Base-by-base conservation (phyloP, 2,888 invertebrate species). In the Tubulanus polymorphus region DNA sequence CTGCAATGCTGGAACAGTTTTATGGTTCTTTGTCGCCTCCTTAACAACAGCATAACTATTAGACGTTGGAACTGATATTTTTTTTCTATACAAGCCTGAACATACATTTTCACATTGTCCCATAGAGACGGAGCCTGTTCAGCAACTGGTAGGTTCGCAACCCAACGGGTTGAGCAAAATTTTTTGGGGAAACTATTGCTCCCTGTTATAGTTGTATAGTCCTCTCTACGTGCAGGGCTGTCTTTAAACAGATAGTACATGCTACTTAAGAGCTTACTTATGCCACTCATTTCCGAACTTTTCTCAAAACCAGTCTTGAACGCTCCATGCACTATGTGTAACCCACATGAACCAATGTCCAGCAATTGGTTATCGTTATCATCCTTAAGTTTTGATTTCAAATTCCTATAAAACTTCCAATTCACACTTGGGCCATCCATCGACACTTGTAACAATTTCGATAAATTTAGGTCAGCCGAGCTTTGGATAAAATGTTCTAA, bases 81-180 rank as follows among this genome's bases (percentile, higher is more conserved):
- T 41, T 15, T 41, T 37, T 1, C 27, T 27, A 2, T 20, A 18
- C 23, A 30, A 10, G 26, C 12, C 2, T 8, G n/a, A 8, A 50
- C 50, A 30, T 30, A 50, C 2, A 5, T 27, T 2, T 37, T 51
- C 1, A 54, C 8, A 20, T 49, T 29, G 23, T 29, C 32, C 30
- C 10, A 55, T 1, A 55, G 15, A 12, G 2, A 32, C 3, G 48
- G 27, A 37, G 26, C 15, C 18, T 53, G 28, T 12, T 54, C 29
- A 25, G 29, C 56, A 5, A 56, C 56, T 23, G 8, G 32, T 5
- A 47, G 23, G 27, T 54, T 56, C 35, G 52, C 56, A 2, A 52
- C 26, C 56, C 56, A 56, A 2, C 56, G 15, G 20, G 41, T 30
- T 28, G 41, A 25, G 47, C 56, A 56, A 29, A 47, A 53, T 27